Base-by-base conservation (phyloP, 2,888 invertebrate species). In the Acanthosepion esculentum region DNA sequence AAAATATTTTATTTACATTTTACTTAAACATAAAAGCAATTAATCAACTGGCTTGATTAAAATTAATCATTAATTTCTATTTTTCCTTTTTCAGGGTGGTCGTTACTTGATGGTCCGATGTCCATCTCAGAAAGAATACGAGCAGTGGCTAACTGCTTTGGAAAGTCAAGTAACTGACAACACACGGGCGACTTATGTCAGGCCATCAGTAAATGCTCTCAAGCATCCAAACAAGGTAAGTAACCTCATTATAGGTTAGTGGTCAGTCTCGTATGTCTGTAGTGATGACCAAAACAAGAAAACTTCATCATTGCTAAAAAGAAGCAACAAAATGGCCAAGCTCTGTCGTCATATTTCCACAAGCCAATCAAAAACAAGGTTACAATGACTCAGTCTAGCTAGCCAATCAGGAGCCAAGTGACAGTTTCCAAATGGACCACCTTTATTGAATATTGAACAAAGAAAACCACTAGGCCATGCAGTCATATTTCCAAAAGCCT, bases 131-230 rank as follows among this genome's bases (percentile, higher is more conserved):
- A 96, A 97, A 91, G 98, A 98, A 94, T 97, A 97, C 41, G 97
- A 97, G 50, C 97, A 97, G 94, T 98, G 98, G 98, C 97, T 97
- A 94, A 96, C 97, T 95, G 98, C 98, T 0, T 96, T 98, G 93
- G 97, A 97, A 94, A 98, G 98, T 12, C 98, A 98, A 96, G 97
- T 97, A 10, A 97, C 97, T 8, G 98, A 97, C 94, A 97, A 97
- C 95, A 96, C 97, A 55, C 96, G 97, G 94, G 97, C 97, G 95
- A 97, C 97, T n/a, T 98, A 98, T 96, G 97, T 98, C 20, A 97
- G 97, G 95, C 98, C 98, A 26, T 97, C 97, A 91, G 97, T 97
- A 12, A 95, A 96, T 33, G 95, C 96, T 23, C 95, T 96, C 23
- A 94, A 94, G 53, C 96, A 97, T 95, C 95, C 96, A 4, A 95